phyloP scores from a whole-genome alignment of 2,888 invertebrate species.

The Calephelis perditalis region DNA sequence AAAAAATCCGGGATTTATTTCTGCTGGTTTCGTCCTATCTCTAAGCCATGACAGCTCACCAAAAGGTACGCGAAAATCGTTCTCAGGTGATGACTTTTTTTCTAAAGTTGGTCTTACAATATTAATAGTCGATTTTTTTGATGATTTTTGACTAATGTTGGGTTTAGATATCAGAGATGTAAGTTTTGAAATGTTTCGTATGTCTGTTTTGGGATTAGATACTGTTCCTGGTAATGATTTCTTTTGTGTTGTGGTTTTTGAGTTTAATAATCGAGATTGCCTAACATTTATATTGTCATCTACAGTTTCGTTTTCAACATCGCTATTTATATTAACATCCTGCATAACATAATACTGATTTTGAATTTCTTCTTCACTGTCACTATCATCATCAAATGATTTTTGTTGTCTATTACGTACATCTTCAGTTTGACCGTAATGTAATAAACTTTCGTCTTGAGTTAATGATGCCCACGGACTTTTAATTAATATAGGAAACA shows the following conservation, averaged over 20 bases:
- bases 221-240: conserved; percentile 42
- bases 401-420: conserved; percentile 64
- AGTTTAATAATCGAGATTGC: not conserved
- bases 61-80: conserved; percentile 47
- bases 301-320: not conserved
- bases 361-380: conserved; percentile 21
- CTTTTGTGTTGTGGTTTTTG: conserved; percentile 21
- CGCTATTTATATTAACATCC: not conserved
- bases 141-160: conserved; percentile 36
- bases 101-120: conserved; percentile 29
- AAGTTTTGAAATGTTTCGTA: conserved; percentile 20
- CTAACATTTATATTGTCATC: not conserved
- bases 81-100: conserved; percentile 39
- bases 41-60: conserved; percentile 48
- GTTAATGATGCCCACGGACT: conserved; percentile 74
- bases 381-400: conserved; percentile 31
- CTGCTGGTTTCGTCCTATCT: conserved; percentile 44
- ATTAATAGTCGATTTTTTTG: conserved; percentile 36
- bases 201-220: conserved; percentile 38
- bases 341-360: conserved; percentile 3
- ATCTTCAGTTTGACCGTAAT: conserved; percentile 78
- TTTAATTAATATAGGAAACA: conserved; percentile 77
- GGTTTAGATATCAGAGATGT: conserved; percentile 5
- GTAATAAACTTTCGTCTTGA: conserved; percentile 73
- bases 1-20: conserved; percentile 80